phyloP scores from a whole-genome alignment of 2,797 vertebrate species.

The Cygnus olor region DNA sequence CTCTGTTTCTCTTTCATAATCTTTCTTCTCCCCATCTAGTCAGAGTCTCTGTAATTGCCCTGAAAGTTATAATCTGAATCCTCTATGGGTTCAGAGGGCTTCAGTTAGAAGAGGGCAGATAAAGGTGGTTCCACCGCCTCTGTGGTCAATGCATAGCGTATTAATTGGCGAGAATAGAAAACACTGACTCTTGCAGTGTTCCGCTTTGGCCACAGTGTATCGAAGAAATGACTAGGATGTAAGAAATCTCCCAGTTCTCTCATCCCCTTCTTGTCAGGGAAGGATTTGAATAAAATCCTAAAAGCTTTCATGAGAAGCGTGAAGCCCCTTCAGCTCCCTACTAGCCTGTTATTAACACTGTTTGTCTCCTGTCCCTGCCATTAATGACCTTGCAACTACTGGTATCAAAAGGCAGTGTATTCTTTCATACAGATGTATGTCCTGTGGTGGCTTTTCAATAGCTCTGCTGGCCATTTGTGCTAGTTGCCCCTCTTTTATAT shows the following conservation, averaged over 20 bases:
- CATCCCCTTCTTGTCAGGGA: background rate
- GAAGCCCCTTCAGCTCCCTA: background rate
- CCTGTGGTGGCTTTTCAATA: constrained; percentile 64
- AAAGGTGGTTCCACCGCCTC: background rate
- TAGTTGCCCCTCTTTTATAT: constrained; percentile 8
- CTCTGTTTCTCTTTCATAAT: background rate
- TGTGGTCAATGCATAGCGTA: background rate
- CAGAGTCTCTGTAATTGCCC: background rate
- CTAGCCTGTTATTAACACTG: constrained; percentile 66
- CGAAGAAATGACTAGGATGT: background rate
- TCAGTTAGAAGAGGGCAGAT: background rate
- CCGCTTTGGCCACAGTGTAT: background rate
- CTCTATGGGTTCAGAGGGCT: background rate
- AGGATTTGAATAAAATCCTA: constrained; percentile 61
- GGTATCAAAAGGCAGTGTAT: constrained; percentile 38
- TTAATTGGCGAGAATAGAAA: background rate
- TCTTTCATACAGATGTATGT: constrained; percentile 31
- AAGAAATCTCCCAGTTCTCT: constrained; percentile 16
- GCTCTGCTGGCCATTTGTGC: constrained; percentile 60
- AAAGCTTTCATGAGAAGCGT: constrained; percentile 42
- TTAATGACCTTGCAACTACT: constrained; percentile 57
- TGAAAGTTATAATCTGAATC: constrained; percentile 1
- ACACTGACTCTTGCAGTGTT: background rate
- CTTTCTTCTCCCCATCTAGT: background rate
- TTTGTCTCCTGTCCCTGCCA: constrained; percentile 60